These are phyloP conservation scores for Polia nebulosa DNA, from an alignment of 2,888 invertebrate genomes.

Conservation along the genomic window DNA sequence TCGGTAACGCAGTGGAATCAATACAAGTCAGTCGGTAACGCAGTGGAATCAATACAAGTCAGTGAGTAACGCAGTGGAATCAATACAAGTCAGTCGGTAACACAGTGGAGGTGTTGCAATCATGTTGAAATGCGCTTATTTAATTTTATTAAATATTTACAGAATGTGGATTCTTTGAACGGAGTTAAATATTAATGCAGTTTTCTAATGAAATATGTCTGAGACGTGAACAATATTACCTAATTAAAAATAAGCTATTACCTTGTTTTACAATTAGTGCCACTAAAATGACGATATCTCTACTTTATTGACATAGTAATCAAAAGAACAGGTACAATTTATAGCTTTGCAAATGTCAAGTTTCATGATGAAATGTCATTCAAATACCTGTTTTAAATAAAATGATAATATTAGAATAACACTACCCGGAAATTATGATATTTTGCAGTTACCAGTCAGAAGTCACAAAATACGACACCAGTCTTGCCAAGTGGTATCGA, in stretches of 20 bases:
- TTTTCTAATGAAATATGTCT: background rate
- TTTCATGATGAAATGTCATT: background rate
- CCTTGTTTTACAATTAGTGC: background rate
- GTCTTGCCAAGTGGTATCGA: background rate
- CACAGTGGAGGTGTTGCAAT: background rate
- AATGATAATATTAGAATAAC: background rate
- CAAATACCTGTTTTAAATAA: background rate
- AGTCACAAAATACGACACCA: background rate
- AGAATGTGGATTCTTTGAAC: background rate
- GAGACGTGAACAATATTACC: background rate
- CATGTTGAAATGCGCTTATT: background rate
- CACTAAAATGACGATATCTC: background rate
- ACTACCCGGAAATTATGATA: background rate
- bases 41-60: too few relatives aligned
- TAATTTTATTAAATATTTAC: background rate
- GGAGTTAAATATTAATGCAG: background rate
- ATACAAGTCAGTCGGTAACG: background rate
- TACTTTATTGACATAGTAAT: background rate
- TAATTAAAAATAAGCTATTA: background rate
- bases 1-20: background rate
- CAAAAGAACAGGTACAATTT: slow-evolving; percentile 13
- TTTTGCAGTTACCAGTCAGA: too few relatives aligned
- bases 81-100: background rate
- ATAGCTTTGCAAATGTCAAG: slow-evolving; percentile 11
- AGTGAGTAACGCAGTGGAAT: too few relatives aligned